A percentile compares a stretch with the other conserved stretches of the same genome.
Evolutionary conservation across 2,797 vertebrate species (phyloP).

Genomic region (Merluccius polli): DNA sequence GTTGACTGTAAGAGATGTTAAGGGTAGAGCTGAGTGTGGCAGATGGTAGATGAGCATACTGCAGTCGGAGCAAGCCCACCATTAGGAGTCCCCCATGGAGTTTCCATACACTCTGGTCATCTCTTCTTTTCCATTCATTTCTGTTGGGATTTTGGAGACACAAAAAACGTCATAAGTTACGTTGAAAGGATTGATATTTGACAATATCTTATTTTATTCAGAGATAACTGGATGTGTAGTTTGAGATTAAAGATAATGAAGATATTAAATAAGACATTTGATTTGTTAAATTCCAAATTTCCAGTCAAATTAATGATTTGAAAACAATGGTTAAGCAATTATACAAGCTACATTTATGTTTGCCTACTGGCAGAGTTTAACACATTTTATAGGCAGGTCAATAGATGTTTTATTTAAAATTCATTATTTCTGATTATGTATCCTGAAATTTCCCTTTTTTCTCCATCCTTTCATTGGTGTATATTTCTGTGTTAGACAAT

Average conservation of each 20-base stretch:
- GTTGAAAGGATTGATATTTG: not conserved
- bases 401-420: too few relatives aligned
- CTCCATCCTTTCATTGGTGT: too few relatives aligned
- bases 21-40: constrained; percentile 33
- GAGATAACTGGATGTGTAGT: constrained; percentile 13
- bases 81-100: not conserved
- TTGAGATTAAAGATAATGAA: not conserved
- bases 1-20: constrained; percentile 27
- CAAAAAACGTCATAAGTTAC: not conserved
- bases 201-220: constrained; percentile 29
- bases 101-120: constrained; percentile 7
- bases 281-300: not conserved
- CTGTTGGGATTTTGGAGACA: not conserved
- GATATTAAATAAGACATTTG: not conserved
- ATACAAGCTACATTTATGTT: not conserved
- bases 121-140: not conserved
- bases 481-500: too few relatives aligned
- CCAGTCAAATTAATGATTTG: not conserved
- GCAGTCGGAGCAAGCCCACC: constrained; percentile 14
- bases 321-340: not conserved
- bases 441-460: too few relatives aligned
- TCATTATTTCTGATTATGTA: too few relatives aligned
- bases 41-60: constrained; percentile 15
- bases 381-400: too few relatives aligned
- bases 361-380: too few relatives aligned